Conservation (phyloP, 2,797 vertebrate species). For the Enteromius treurensis region DNA sequence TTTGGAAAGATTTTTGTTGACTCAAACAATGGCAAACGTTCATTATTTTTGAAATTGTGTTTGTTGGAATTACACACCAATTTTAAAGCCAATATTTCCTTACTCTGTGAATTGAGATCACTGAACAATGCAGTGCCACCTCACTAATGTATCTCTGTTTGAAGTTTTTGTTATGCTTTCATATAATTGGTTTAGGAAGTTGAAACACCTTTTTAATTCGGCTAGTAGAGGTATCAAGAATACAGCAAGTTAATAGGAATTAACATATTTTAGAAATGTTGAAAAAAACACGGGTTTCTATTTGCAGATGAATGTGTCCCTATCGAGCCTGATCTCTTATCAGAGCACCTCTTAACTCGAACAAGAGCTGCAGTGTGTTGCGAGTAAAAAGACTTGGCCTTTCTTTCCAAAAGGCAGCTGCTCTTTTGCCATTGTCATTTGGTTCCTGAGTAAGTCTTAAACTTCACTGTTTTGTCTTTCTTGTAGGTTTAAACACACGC, state of each 20-base stretch:
- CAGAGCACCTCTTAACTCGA: slow-evolving; percentile 51
- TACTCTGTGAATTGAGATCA: slow-evolving; percentile 43
- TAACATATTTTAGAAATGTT: slow-evolving; percentile 7
- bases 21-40: slow-evolving; percentile 5
- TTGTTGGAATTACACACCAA: background rate
- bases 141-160: slow-evolving; percentile 36
- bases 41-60: background rate
- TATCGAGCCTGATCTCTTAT: slow-evolving; percentile 43
- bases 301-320: slow-evolving; percentile 17
- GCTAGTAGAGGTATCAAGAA: background rate
- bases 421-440: slow-evolving; percentile 13
- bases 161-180: slow-evolving; percentile 39
- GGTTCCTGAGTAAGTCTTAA: background rate
- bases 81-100: slow-evolving; percentile 31
- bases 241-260: background rate
- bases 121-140: slow-evolving; percentile 54
- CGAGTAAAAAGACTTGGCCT: slow-evolving; percentile 41
- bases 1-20: slow-evolving; percentile 12
- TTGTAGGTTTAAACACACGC: slow-evolving; percentile 7
- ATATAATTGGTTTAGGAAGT: slow-evolving; percentile 11
- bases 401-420: slow-evolving; percentile 42
- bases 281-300: slow-evolving; percentile 23
- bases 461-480: slow-evolving; percentile 18
- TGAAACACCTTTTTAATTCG: slow-evolving; percentile 26
- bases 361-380: slow-evolving; percentile 54